Evolutionary conservation across 2,888 invertebrate genomes (phyloP).

Genomic region (Coelinius sp.): DNA sequence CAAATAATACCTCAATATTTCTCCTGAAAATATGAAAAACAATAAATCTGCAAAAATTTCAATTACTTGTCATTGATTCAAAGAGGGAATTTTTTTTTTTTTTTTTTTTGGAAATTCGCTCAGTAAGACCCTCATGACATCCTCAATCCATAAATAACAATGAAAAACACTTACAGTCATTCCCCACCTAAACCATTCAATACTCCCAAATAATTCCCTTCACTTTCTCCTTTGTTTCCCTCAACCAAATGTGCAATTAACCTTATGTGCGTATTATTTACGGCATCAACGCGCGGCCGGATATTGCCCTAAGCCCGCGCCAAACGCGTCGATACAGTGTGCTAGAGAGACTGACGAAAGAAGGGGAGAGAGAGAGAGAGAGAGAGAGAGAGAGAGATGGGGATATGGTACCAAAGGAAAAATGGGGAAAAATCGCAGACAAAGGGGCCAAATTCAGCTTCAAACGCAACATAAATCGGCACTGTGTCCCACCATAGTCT

Average conservation of each 20-base stretch:
- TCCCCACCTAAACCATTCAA: neutral
- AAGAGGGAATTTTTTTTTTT: too few relatives aligned
- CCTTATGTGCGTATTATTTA: conserved; percentile 15
- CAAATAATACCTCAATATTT: too few relatives aligned
- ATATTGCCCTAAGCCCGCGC: conserved; percentile 21
- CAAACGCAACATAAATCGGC: conserved; percentile 14
- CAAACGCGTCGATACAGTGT: neutral
- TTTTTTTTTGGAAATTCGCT: too few relatives aligned
- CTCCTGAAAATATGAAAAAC: too few relatives aligned
- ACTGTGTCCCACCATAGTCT: neutral
- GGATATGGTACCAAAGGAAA: neutral
- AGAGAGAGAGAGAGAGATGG: neutral
- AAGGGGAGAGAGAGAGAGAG: neutral
- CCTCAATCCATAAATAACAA: neutral
- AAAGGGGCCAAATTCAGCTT: neutral
- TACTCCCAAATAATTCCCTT: neutral
- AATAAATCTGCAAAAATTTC: too few relatives aligned
- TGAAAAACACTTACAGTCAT: conserved; percentile 1
- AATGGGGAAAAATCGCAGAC: conserved; percentile 14
- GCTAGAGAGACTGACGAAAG: too few relatives aligned
- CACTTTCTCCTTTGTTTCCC: neutral
- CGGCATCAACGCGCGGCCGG: conserved; percentile 13
- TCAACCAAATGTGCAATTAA: conserved; percentile 16
- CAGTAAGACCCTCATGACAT: too few relatives aligned
- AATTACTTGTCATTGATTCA: too few relatives aligned